These are phyloP conservation scores for Tragelaphus imberbis DNA, from an alignment of 2,113 vertebrate genomes.

Conservation along the genomic window DNA sequence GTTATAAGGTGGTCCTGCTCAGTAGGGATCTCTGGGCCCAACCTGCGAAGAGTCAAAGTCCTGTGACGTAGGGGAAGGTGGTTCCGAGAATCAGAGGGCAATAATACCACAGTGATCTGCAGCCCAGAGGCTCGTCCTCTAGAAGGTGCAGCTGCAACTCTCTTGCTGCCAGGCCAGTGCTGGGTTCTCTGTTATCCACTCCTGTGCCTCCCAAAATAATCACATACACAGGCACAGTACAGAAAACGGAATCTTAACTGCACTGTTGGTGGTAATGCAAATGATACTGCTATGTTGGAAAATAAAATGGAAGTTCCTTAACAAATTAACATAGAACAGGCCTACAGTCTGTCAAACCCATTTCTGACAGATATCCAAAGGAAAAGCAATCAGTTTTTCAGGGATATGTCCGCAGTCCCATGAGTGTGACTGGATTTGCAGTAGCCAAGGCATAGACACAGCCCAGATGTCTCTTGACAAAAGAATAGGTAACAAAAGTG, in stretches of 20 bases:
- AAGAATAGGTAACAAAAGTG: neutral
- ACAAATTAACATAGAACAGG: neutral
- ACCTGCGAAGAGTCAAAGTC: neutral
- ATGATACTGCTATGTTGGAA: neutral
- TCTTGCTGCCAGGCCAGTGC: too few relatives aligned
- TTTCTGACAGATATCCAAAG: neutral
- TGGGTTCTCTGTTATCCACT: too few relatives aligned
- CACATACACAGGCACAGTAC: neutral
- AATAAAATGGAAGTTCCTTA: neutral
- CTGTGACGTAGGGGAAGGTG: neutral
- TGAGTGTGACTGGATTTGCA: neutral
- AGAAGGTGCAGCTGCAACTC: too few relatives aligned
- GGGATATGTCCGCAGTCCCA: neutral
- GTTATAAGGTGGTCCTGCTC: neutral
- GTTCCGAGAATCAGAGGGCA: neutral
- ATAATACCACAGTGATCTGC: too few relatives aligned
- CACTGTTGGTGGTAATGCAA: neutral
- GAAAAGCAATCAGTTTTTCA: neutral
- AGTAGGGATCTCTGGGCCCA: neutral
- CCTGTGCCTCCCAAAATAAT: too few relatives aligned
- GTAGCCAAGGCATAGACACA: neutral
- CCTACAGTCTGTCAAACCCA: neutral
- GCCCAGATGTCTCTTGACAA: neutral
- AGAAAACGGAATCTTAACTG: neutral
- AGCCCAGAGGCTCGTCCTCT: too few relatives aligned